Evolutionary conservation across 2,113 vertebrate genomes (phyloP), one percentile per base, ranked within the genome.

Genomic region (Hippocampus mohnikei): DNA sequence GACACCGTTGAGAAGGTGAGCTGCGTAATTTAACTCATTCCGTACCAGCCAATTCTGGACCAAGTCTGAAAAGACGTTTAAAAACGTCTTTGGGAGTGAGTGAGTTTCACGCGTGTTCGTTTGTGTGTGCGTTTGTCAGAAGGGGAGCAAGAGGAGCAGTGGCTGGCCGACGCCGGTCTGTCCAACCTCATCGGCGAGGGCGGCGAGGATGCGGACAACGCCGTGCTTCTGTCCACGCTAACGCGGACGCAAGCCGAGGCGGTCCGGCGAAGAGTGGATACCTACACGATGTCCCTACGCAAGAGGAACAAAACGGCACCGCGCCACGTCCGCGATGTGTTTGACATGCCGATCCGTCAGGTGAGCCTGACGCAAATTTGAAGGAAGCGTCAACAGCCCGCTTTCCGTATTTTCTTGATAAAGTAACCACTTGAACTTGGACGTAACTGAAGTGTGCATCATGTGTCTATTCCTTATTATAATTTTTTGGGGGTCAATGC

Each of bases 121-220:
- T 7, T 44, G 21, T 63, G 37, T 15, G 29, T 84, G 5, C 48
- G 20, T 73, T 63, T 79, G 0, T 20, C 86, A 95, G 94, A 95
- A 41, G 94, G 93, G 0, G 96, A 96, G 55, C 91, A 94, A 5
- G 93, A 97, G 71, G 93, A 93, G 0, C 92, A 94, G 85, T 95
- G 95, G 95, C 90, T 97, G 40, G 93, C 92, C 60, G 95, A 95
- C 0, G 91, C 94, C 0, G 95, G 95, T 11, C 88, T 96, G 37
- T 92, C 93, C 0, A 90, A 90, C 42, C 93, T 98, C n/a, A 92
- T 95, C 0, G 90, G 88, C 3, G 93, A 93, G 37, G 65, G 73
- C 0, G 81, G 71, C 1, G 88, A 87, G 0, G 92, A 94, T n/a
- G 87, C 87, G 0, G 94, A 93, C 69, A 93, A 94, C 1, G 82